Evolutionary conservation across 2,888 invertebrate genomes (phyloP).

Genomic region (Drosophila atroscutellata): DNA sequence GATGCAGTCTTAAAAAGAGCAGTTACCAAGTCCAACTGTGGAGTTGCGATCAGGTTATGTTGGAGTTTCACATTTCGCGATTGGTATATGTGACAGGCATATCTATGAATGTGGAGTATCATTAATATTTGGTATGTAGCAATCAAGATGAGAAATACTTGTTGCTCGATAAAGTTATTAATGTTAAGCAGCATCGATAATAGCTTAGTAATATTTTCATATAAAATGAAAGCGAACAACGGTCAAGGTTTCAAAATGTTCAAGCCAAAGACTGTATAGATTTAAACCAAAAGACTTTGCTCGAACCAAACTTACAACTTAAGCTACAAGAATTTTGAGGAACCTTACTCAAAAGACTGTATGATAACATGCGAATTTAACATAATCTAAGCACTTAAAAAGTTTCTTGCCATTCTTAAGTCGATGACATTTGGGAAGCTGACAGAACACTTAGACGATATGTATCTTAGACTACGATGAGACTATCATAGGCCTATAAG

Average conservation of each 20-base stretch:
- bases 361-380: background rate
- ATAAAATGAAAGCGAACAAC: background rate
- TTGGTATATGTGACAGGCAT: slow-evolving; percentile 6
- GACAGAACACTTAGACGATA: background rate
- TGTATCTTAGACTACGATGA: background rate
- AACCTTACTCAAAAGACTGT: background rate
- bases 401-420: background rate
- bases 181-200: background rate
- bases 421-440: background rate
- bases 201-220: background rate
- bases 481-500: background rate
- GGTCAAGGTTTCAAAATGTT: background rate
- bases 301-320: background rate
- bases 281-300: background rate
- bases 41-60: slow-evolving; percentile 37
- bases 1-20: background rate
- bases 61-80: slow-evolving; percentile 14
- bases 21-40: slow-evolving; percentile 7
- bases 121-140: background rate
- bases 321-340: background rate
- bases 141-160: background rate
- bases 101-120: background rate
- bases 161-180: background rate
- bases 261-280: background rate
- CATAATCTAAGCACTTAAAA: background rate